Conservation (phyloP, 2,888 invertebrate genomes). For the Allophyes oxyacanthae region DNA sequence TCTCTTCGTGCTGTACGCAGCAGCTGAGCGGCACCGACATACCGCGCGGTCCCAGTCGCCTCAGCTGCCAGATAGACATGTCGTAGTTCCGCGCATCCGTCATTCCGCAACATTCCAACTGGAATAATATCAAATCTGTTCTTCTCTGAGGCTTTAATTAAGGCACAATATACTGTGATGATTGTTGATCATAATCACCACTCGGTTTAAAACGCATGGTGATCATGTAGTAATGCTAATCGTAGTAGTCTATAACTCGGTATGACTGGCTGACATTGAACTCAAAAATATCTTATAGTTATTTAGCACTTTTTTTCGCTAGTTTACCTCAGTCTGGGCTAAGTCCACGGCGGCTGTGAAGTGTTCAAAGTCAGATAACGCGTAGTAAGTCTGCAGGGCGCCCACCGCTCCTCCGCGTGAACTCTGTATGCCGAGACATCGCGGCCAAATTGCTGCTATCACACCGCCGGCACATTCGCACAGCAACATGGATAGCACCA, state of each 20-base stretch:
- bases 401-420: slow-evolving; percentile 92
- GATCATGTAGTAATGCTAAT: too few species aligned
- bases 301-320: too few species aligned
- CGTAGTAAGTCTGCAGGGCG: slow-evolving; percentile 93
- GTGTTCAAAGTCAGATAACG: slow-evolving; percentile 92
- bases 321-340: slow-evolving; percentile 90
- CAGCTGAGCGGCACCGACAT: slow-evolving; percentile 92
- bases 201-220: too few species aligned
- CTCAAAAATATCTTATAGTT: too few species aligned
- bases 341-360: slow-evolving; percentile 95
- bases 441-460: slow-evolving; percentile 93
- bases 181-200: too few species aligned
- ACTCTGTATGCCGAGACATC: slow-evolving; percentile 92
- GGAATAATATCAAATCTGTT: slow-evolving; percentile 60
- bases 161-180: too few species aligned
- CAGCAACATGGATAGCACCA: slow-evolving; percentile 91
- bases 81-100: slow-evolving; percentile 94
- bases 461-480: slow-evolving; percentile 93
- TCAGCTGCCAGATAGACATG: slow-evolving; percentile 94
- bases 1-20: slow-evolving; percentile 90
- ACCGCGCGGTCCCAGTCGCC: slow-evolving; percentile 92
- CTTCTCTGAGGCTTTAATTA: too few species aligned
- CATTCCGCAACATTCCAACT: slow-evolving; percentile 95
- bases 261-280: too few species aligned
- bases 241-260: too few species aligned